phyloP scores from a whole-genome alignment of 2,113 vertebrate species.

The Cyprinodon tularosa region DNA sequence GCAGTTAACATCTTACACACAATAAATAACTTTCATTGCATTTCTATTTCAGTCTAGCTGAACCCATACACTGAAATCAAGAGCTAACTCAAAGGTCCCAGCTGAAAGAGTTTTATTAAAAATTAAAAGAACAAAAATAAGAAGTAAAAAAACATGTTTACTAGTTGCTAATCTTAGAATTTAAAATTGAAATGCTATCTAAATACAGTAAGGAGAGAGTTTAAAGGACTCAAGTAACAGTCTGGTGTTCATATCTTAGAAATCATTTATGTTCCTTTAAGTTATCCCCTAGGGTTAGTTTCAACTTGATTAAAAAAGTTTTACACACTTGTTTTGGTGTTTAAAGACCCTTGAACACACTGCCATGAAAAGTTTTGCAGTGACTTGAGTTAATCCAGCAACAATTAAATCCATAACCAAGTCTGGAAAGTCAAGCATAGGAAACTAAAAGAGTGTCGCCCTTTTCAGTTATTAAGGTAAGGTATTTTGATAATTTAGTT shows the following conservation, averaged over 20 bases:
- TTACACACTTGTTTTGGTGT: no score
- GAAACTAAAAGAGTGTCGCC: neutral
- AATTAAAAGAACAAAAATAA: neutral
- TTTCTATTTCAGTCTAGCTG: neutral
- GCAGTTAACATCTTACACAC: neutral
- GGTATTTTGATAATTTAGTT: neutral
- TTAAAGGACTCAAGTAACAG: neutral
- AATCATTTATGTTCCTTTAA: neutral
- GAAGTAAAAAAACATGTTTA: neutral
- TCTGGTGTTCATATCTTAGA: neutral
- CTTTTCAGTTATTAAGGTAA: neutral
- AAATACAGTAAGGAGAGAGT: neutral
- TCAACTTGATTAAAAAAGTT: neutral
- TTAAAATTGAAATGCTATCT: neutral
- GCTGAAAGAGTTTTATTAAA: neutral
- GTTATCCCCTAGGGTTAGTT: neutral
- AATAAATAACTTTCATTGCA: neutral
- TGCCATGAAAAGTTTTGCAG: neutral
- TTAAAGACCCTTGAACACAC: neutral
- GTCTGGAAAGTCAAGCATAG: no score
- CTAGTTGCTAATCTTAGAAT: no score
- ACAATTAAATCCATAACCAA: no score
- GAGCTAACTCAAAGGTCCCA: neutral
- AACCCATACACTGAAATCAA: neutral
- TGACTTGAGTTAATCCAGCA: neutral